phyloP scores from a whole-genome alignment of 2,113 vertebrate species.

The Rhipidura dahli region DNA sequence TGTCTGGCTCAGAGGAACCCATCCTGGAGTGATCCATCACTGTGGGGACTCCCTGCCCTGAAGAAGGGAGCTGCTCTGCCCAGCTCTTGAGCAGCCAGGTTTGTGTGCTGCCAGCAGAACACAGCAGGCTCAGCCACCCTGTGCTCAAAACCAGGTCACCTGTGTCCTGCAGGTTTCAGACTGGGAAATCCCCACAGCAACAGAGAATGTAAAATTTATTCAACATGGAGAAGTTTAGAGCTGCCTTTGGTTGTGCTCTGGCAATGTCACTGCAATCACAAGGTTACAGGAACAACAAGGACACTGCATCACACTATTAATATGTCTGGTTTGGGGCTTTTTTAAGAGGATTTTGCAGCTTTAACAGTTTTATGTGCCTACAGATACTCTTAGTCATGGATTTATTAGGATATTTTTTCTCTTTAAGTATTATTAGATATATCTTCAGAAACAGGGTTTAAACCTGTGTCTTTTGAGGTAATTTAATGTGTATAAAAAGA shows the following conservation, averaged over 20 bases:
- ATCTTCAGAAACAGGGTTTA: conserved; percentile 1
- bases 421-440: not conserved
- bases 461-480: conserved; percentile 6
- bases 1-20: not conserved
- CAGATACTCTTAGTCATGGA: conserved; percentile 22
- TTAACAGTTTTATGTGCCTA: conserved; percentile 38
- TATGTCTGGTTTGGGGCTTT: not conserved
- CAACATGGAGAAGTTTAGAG: not conserved
- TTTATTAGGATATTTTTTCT: conserved; percentile 43
- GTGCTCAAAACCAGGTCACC: not conserved
- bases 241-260: not conserved
- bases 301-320: not conserved
- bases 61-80: not conserved
- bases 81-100: not conserved
- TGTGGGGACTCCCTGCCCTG: not conserved
- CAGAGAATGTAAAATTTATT: not conserved
- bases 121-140: not conserved
- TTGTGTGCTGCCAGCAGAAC: not conserved
- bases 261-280: conserved; percentile 13
- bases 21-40: accelerated
- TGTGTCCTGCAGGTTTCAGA: not conserved
- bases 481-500: not conserved
- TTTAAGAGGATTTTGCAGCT: conserved; percentile 40
- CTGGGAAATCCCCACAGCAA: not conserved
- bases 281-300: not conserved